phyloP scores from a whole-genome alignment of 1,140 invertebrate species.

The Sitobion miscanthi region DNA sequence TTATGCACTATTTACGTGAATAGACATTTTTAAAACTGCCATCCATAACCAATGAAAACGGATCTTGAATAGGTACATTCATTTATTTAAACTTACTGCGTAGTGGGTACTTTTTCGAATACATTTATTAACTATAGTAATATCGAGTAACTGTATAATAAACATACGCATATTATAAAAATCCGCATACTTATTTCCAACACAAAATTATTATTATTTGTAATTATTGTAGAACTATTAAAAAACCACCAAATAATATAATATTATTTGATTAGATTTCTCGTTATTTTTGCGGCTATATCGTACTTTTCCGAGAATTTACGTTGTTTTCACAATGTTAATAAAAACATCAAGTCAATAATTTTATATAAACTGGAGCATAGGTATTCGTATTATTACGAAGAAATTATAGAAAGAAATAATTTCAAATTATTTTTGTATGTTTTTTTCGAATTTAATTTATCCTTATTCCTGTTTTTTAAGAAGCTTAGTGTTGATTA shows the following conservation, averaged over 20 bases:
- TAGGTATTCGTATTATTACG: no score
- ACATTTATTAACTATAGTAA: not conserved
- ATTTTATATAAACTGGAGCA: no score
- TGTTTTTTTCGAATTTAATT: no score
- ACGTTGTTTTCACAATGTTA: no score
- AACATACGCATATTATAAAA: not conserved
- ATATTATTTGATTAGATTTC: not conserved
- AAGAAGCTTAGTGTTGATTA: no score
- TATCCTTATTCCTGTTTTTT: no score
- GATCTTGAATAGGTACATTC: not conserved
- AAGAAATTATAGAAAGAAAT: no score
- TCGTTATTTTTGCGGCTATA: not conserved
- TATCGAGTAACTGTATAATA: not conserved
- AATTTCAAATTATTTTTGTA: no score
- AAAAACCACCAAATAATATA: not conserved
- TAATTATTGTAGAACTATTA: not conserved
- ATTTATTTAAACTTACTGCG: not conserved
- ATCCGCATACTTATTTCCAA: not conserved
- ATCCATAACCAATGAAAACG: not conserved
- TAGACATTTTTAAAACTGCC: not conserved
- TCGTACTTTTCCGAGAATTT: not conserved
- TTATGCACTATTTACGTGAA: not conserved
- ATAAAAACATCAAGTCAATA: no score
- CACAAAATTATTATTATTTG: no score
- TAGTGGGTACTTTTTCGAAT: not conserved